Conservation (phyloP, 1,140 invertebrate species). For the Anoplophora glabripennis region DNA sequence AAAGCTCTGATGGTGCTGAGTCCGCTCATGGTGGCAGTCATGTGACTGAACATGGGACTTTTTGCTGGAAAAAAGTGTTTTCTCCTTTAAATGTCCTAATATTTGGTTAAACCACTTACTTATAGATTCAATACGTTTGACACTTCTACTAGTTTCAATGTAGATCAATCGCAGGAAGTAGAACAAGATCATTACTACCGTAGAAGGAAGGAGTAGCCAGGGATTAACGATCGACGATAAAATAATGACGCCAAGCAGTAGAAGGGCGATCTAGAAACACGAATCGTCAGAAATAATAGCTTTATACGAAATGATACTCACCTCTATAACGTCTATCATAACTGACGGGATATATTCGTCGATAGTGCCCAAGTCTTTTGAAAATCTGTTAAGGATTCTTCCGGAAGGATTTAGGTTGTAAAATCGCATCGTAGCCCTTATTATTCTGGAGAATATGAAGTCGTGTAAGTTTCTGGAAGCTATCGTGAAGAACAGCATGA, state of each 20-base stretch:
- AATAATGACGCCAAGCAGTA: conserved; percentile 53
- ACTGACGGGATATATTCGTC: conserved; percentile 44
- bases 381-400: conserved; percentile 56
- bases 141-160: conserved; percentile 35
- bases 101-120: conserved; percentile 30
- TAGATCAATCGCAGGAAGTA: conserved; percentile 31
- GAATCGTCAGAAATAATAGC: conserved; percentile 12
- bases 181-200: conserved; percentile 30
- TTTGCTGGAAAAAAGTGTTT: conserved; percentile 46
- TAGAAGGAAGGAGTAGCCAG: conserved; percentile 55
- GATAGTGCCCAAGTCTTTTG: conserved; percentile 53
- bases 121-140: conserved; percentile 40
- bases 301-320: conserved; percentile 13
- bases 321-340: conserved; percentile 38
- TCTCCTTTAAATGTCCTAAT: background rate
- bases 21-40: conserved; percentile 52
- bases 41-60: conserved; percentile 55
- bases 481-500: conserved; percentile 37
- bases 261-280: conserved; percentile 24
- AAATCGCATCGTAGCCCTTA: conserved; percentile 58
- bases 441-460: conserved; percentile 60
- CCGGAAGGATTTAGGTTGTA: conserved; percentile 58
- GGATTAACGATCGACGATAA: conserved; percentile 72
- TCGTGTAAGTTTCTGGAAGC: conserved; percentile 57
- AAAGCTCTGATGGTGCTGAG: conserved; percentile 71